Evolutionary conservation across 2,888 invertebrate genomes (phyloP).

Genomic region (Nomada ruficornis): DNA sequence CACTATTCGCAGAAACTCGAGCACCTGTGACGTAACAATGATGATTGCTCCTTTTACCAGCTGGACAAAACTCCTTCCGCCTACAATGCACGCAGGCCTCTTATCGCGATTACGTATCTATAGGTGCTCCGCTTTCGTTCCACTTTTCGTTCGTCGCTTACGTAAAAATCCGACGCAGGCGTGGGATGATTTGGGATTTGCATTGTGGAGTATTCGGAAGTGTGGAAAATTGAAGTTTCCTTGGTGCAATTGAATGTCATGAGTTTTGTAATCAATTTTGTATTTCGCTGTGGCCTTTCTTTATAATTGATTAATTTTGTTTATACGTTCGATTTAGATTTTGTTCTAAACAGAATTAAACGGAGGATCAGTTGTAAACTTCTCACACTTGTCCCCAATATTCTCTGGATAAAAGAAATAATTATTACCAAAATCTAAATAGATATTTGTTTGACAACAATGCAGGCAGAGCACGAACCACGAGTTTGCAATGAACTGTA

Average conservation of each 20-base stretch:
- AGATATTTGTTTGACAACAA: no score
- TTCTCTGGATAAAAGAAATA: no score
- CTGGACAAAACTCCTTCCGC: constrained; percentile 77
- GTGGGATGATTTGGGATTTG: constrained; percentile 4
- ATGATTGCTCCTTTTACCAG: constrained; percentile 75
- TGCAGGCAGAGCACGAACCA: no score
- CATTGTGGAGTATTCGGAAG: background rate
- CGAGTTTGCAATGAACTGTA: no score
- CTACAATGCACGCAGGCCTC: constrained; percentile 73
- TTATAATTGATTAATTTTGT: no score
- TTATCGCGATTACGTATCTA: constrained; percentile 75
- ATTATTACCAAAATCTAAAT: no score
- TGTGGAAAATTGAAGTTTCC: background rate
- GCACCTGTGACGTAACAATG: constrained; percentile 81
- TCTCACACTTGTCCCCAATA: no score
- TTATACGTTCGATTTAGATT: no score
- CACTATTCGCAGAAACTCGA: constrained; percentile 79
- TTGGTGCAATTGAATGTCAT: background rate
- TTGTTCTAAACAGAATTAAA: no score
- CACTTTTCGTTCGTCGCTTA: constrained; percentile 55
- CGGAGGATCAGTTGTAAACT: no score
- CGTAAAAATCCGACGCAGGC: constrained; percentile 65
- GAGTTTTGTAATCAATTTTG: no score
- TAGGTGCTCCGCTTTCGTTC: constrained; percentile 49
- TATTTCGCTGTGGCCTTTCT: no score